These are phyloP conservation scores for Cynopterus brachyotis DNA, from an alignment of 2,113 vertebrate genomes.

Conservation along the genomic window DNA sequence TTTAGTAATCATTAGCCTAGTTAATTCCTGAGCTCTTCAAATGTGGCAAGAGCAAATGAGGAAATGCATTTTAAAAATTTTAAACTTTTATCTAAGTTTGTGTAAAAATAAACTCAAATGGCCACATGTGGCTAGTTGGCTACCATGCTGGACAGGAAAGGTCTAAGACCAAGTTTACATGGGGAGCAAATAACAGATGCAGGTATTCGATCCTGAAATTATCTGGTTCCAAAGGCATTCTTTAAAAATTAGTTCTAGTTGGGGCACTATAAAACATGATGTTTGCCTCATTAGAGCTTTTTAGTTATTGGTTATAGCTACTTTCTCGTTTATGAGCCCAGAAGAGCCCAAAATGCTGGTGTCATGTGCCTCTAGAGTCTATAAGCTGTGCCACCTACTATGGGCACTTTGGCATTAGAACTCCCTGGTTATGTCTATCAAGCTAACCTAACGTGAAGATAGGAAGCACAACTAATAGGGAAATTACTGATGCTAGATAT, in stretches of 20 bases:
- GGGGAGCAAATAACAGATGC: not conserved
- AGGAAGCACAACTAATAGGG: not conserved
- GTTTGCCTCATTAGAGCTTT: not conserved
- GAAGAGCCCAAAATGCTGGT: not conserved
- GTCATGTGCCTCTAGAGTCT: not conserved
- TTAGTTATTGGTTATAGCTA: not conserved
- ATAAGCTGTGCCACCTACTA: not conserved
- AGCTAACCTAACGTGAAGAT: not conserved
- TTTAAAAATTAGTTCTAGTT: not conserved
- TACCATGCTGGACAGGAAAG: not conserved
- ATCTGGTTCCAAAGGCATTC: not conserved
- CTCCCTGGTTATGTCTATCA: not conserved
- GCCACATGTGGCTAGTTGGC: not conserved
- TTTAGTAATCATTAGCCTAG: not conserved
- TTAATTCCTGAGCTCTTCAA: not conserved
- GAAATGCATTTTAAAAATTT: not conserved
- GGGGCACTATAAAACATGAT: not conserved
- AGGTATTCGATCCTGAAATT: not conserved
- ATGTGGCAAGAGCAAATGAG: not conserved
- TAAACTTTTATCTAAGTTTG: not conserved
- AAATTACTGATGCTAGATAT: not conserved
- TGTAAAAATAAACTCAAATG: not conserved
- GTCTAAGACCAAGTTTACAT: not conserved
- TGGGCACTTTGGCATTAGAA: not conserved
- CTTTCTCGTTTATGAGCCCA: not conserved